Conservation (phyloP, 2,113 vertebrate species). For the Colinus virginianus region DNA sequence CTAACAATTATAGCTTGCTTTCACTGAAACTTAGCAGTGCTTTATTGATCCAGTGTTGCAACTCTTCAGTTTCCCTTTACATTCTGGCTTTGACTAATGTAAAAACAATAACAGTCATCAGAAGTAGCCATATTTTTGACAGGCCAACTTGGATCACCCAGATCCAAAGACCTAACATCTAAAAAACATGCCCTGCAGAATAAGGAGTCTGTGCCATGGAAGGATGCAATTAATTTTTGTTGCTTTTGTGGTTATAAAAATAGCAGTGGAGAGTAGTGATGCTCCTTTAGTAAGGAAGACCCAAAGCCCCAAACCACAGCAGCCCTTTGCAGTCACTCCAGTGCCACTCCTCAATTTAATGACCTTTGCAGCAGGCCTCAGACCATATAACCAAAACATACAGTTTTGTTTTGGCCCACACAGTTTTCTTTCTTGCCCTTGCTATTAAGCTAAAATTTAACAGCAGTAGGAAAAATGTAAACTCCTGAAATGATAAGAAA, state of each 20-base stretch:
- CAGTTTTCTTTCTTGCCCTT: neutral
- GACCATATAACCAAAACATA: neutral
- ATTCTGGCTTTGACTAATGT: neutral
- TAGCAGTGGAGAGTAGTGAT: neutral
- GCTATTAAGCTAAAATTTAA: neutral
- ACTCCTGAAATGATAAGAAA: neutral
- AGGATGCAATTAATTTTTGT: slow-evolving; percentile 19
- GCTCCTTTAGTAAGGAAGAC: neutral
- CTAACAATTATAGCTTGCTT: neutral
- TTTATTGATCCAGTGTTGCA: neutral
- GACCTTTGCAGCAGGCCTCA: neutral
- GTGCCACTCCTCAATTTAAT: neutral
- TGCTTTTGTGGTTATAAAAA: neutral
- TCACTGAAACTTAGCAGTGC: neutral
- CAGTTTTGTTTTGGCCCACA: neutral
- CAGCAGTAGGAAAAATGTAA: neutral
- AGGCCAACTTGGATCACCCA: neutral
- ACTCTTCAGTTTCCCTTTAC: neutral
- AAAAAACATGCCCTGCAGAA: neutral
- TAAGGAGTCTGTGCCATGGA: neutral
- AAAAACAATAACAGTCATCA: neutral
- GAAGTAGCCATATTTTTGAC: neutral
- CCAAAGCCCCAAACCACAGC: neutral
- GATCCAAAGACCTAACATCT: neutral
- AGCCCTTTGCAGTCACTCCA: neutral